Percentiles rank a stretch among this genome's conserved stretches.
Evolutionary conservation across 2,888 invertebrate species (phyloP).

Genomic region (Galeopsomyia nigrocyanea): DNA sequence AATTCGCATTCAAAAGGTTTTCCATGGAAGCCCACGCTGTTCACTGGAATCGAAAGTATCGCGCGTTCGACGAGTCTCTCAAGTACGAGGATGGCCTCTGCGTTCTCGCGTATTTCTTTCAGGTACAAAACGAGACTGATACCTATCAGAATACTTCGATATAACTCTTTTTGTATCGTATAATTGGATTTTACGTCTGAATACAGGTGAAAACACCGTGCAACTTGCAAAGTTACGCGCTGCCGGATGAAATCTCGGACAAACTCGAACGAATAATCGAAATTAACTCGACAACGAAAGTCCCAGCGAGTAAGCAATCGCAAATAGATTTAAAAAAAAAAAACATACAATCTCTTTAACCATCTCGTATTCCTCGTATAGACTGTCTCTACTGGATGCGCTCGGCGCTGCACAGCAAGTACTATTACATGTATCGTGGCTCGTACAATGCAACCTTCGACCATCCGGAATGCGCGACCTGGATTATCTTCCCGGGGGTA

Average conservation of each 20-base stretch:
- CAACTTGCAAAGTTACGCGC: constrained; percentile 41
- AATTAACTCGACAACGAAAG: constrained; percentile 44
- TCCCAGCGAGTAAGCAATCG: constrained; percentile 56
- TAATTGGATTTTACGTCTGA: no score
- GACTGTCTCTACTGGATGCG: constrained; percentile 60
- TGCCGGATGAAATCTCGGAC: constrained; percentile 56
- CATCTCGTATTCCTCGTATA: constrained; percentile 45
- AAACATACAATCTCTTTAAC: no score
- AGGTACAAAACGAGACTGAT: constrained; percentile 49
- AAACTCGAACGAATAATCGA: constrained; percentile 53
- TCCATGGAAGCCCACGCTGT: constrained; percentile 61
- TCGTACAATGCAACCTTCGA: constrained; percentile 49
- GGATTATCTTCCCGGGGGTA: constrained; percentile 59
- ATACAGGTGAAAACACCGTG: constrained; percentile 24
- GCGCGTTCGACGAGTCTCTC: constrained; percentile 53
- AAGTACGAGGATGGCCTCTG: constrained; percentile 59
- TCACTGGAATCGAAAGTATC: constrained; percentile 62
- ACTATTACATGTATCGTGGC: constrained; percentile 59
- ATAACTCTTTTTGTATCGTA: no score
- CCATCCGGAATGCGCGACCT: constrained; percentile 55
- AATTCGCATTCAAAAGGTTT: constrained; percentile 52
- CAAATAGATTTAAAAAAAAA: no score
- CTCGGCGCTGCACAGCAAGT: constrained; percentile 50
- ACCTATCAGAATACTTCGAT: no score
- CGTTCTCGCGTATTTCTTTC: constrained; percentile 57